phyloP scores from a whole-genome alignment of 2,888 invertebrate species.

The Drosophila emarginata region DNA sequence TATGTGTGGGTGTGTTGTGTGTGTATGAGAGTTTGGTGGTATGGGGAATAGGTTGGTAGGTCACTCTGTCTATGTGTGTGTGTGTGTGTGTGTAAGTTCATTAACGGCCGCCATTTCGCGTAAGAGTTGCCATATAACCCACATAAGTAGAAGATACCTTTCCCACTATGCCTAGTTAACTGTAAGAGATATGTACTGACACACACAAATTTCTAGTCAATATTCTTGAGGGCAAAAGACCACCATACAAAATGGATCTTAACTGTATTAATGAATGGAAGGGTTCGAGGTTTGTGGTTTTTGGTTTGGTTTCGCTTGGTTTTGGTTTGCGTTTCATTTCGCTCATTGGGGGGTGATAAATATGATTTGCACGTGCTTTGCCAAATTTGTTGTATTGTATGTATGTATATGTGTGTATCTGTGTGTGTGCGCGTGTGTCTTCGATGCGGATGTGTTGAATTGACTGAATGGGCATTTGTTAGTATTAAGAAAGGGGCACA shows the following conservation, averaged over 20 bases:
- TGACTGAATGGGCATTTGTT: slow-evolving; percentile 1
- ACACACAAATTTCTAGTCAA: slow-evolving; percentile 35
- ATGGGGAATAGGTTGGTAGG: slow-evolving; percentile 14
- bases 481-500: neutral
- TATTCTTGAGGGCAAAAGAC: slow-evolving; percentile 35
- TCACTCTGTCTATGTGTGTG: slow-evolving; percentile 12
- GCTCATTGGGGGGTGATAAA: slow-evolving; percentile 45
- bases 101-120: slow-evolving; percentile 65
- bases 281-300: slow-evolving; percentile 30
- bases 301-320: slow-evolving; percentile 22
- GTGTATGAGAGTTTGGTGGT: slow-evolving; percentile 5
- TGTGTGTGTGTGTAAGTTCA: slow-evolving; percentile 65
- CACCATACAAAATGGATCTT: slow-evolving; percentile 2
- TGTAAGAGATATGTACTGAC: slow-evolving; percentile 1
- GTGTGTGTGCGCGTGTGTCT: neutral
- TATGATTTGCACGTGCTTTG: slow-evolving; percentile 63
- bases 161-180: slow-evolving; percentile 12
- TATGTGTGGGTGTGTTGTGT: slow-evolving; percentile 10
- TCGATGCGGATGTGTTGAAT: neutral
- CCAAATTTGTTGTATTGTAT: neutral
- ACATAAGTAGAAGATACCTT: slow-evolving; percentile 15
- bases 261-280: slow-evolving; percentile 20
- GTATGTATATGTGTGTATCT: neutral
- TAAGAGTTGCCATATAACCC: slow-evolving; percentile 62
- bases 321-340: slow-evolving; percentile 31